Evolutionary conservation across 2,113 vertebrate genomes (phyloP), one percentile per base, ranked within the genome.

Genomic region (Periophthalmodon schlosseri): DNA sequence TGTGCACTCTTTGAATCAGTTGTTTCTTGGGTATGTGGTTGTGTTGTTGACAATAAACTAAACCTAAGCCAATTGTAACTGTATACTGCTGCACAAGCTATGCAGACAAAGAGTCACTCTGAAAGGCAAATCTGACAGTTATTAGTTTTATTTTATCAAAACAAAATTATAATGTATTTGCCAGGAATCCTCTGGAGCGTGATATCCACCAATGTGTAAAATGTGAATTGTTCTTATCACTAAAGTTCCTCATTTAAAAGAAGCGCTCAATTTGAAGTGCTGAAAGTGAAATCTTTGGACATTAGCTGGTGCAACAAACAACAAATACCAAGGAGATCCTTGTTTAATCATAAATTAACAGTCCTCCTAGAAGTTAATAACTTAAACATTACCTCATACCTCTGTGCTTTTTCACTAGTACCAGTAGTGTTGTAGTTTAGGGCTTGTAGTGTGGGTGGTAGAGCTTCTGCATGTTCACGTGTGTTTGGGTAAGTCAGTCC

Each of bases 21-120:
- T 70, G 77, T 72, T 57, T 77, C 63, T 54, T 81, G 73, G 79
- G 83, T 85, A 80, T 91, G 87, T 83, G 84, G 86, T 88, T 79
- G 69, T 88, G 87, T 84, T 79, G 70, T 11, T 70, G 16, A 39
- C 58, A 74, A 72, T 47, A 36, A 70, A 57, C 34, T 15, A 73
- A 28, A 14, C 60, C 11, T 34, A 3, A 64, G 21, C 14, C 23
- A 60, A 60, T 60, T 60, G 57, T 60, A 60, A 60, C 39, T 10
- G 8, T 33, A 21, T 73, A 67, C 77, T 34, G 54, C 72, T 84
- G 74, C 28, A 72, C 66, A 66, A 79, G 74, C 57, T 86, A 64
- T 83, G 70, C 13, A 57, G 15, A 57, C 11, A 56, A 56, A 56
- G 18, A 21, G 11, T 57, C 6, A 57, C 54, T 12, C 9, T 21